Evolutionary conservation across 1,140 invertebrate genomes (phyloP), one percentile per base, ranked within the genome.

Genomic region (Spodoptera litura): DNA sequence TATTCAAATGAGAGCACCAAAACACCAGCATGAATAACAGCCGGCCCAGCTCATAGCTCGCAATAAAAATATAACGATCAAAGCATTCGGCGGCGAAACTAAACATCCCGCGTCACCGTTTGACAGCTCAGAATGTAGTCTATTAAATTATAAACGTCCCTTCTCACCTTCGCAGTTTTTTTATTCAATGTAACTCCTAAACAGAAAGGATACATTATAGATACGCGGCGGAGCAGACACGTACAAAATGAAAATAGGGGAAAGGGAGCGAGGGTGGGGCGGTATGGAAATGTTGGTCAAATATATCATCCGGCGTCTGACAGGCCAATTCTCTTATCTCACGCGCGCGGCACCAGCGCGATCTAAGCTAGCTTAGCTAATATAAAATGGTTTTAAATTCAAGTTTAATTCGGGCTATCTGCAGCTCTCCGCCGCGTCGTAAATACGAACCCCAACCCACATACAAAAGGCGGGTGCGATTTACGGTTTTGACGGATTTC

Each of bases 271-370:
- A 87, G 83, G 87, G 89, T 87, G 89, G 91, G 92, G 92, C 90
- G 95, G 95, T 96, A 97, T 97, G 96, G 96, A 97, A 97, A 97
- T 97, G 96, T 96, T 97, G 96, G 96, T 96, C 96, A 97, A 97
- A 97, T 97, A 97, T 97, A 97, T 97, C 96, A 97, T 97, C 96
- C 96, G 94, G 96, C 83, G 96, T 96, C 96, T 97, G 96, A 97
- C 96, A 97, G 96, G 96, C 96, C 96, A 97, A 97, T 97, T 97
- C 96, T 97, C 96, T 97, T 97, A 97, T 97, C 96, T 96, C 95
- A 79, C 87, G 89, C 89, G 91, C 89, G 90, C 89, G 85, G 85
- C 88, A 78, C 83, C 88, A 81, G 86, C 83, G 84, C 91, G 93
- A 94, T 94, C 92, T 94, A 92, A 93, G 91, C 90, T 89, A 91